Conservation (phyloP, 2,113 vertebrate genomes). For the Cebidichthys violaceus region DNA sequence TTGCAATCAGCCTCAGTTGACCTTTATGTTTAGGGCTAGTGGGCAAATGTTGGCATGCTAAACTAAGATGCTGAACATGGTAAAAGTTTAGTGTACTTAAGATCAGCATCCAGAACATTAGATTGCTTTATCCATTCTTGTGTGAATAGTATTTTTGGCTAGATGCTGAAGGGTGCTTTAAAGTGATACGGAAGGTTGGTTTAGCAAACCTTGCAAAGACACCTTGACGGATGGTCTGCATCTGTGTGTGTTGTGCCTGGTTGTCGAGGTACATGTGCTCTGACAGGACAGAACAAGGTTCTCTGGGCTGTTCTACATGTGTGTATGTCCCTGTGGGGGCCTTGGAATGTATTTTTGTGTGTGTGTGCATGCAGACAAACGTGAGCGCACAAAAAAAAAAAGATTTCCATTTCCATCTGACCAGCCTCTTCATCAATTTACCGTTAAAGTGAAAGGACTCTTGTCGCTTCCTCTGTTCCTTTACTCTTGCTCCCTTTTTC, state of each 20-base stretch:
- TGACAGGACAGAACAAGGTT: slow-evolving; percentile 4
- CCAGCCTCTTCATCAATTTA: slow-evolving; percentile 75
- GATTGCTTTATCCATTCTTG: not conserved
- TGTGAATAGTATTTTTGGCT: not conserved
- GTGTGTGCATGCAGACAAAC: slow-evolving; percentile 17
- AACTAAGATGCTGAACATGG: not conserved
- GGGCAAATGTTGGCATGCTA: not conserved
- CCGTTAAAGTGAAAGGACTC: slow-evolving; percentile 41
- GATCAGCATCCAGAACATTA: not conserved
- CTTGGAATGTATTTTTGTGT: not conserved
- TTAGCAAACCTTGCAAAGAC: slow-evolving; percentile 26
- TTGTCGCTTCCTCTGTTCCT: slow-evolving; percentile 18
- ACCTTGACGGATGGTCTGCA: slow-evolving; percentile 30
- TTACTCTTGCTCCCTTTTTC: too few relatives aligned
- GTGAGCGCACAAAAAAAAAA: not conserved
- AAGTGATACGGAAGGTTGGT: not conserved
- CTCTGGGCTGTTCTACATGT: not conserved
- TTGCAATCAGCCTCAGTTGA: not conserved
- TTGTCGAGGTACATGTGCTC: too few relatives aligned
- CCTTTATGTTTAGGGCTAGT: not conserved
- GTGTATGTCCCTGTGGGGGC: slow-evolving; percentile 10
- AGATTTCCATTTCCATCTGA: slow-evolving; percentile 64
- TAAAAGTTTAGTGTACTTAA: not conserved
- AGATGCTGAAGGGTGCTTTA: slow-evolving; percentile 1
- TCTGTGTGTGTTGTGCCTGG: slow-evolving; percentile 24